phyloP scores from a whole-genome alignment of 2,888 invertebrate species.

The Selenia dentaria region DNA sequence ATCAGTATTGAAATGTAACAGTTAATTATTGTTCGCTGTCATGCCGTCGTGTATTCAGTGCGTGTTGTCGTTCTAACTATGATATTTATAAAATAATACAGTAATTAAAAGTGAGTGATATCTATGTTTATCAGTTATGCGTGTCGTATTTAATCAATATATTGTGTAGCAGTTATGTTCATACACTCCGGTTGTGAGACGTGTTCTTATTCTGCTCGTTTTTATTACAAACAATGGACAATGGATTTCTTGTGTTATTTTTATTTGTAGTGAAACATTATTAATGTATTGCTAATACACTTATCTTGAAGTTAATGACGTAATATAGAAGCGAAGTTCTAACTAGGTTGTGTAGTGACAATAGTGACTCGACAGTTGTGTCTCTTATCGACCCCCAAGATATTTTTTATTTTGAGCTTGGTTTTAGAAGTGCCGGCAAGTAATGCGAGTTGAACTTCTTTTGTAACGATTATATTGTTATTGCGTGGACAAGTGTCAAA shows the following conservation, averaged over 20 bases:
- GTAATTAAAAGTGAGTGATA: slow-evolving; percentile 12
- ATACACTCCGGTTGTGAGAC: neutral
- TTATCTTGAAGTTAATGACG: too few relatives aligned
- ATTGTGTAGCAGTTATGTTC: slow-evolving; percentile 7
- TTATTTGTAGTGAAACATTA: neutral
- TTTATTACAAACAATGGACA: slow-evolving; percentile 7
- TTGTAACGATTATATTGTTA: too few relatives aligned
- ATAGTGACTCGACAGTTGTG: too few relatives aligned
- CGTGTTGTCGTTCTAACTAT: neutral
- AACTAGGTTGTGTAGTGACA: too few relatives aligned
- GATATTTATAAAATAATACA: slow-evolving; percentile 10
- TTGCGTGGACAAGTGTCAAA: too few relatives aligned
- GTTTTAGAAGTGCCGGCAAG: too few relatives aligned
- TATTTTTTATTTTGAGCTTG: neutral
- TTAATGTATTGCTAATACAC: neutral
- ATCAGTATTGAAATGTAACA: too few relatives aligned
- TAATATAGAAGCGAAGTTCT: too few relatives aligned
- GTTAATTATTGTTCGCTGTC: too few relatives aligned
- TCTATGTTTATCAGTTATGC: slow-evolving; percentile 13
- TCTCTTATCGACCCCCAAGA: neutral
- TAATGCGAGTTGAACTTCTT: too few relatives aligned
- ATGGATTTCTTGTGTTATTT: neutral
- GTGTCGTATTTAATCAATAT: slow-evolving; percentile 14
- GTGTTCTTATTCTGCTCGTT: neutral
- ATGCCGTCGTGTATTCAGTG: too few relatives aligned